Evolutionary conservation across 2,113 vertebrate genomes (phyloP).

Genomic region (Panurus biarmicus): DNA sequence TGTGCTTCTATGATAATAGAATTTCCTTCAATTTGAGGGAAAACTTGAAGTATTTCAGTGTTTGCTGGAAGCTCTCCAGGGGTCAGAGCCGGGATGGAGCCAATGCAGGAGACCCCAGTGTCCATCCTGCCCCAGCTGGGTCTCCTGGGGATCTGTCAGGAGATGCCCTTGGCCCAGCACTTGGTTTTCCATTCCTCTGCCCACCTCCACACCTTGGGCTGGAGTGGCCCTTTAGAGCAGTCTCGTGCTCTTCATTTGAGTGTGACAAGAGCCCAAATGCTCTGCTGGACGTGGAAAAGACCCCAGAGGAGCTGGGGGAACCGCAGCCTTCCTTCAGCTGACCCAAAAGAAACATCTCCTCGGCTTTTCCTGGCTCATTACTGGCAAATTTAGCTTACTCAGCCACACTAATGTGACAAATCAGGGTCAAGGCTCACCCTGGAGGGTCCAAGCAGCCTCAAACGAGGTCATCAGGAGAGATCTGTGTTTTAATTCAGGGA

Average conservation of each 20-base stretch:
- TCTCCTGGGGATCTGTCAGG: neutral
- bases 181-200: neutral
- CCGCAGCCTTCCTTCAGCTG: neutral
- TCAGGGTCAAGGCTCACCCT: neutral
- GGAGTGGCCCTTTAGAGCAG: neutral
- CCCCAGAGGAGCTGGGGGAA: neutral
- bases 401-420: neutral
- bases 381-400: neutral
- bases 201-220: neutral
- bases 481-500: neutral
- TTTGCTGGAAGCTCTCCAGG: neutral
- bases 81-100: neutral
- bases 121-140: neutral
- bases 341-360: neutral
- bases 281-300: neutral
- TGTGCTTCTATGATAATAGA: fast-evolving
- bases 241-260: neutral
- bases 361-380: neutral
- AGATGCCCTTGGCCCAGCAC: neutral
- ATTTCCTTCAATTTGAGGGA: neutral
- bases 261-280: neutral
- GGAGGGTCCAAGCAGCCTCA: neutral
- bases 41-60: neutral
- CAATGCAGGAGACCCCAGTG: neutral
- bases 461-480: neutral